Evolutionary conservation across 2,888 invertebrate species (phyloP), one percentile per base, ranked within the genome.

Genomic region (Leptinotarsa rubiginosa): DNA sequence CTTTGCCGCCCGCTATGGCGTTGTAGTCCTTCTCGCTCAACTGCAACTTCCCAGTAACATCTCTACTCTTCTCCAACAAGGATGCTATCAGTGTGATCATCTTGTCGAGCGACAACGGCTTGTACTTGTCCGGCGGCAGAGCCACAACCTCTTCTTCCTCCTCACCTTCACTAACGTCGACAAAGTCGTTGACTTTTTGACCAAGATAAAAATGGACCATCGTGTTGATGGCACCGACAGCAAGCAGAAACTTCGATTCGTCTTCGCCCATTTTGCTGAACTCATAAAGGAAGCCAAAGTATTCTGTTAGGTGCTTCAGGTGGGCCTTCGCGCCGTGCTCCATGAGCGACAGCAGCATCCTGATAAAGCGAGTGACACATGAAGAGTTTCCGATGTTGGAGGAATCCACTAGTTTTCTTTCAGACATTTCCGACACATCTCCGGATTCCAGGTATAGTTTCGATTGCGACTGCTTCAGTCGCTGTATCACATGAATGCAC

Each of bases 191-290:
- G 0, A 91, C 89, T 82, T 93, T 96, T 83, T 96, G 95, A 20
- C 96, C 96, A 71, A 98, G 90, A 89, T 97, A 98, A 88, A 97
- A 98, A 86, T 95, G 94, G 65, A 97, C 94, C 92, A 97, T 95
- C 72, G 93, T 94, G 74, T 95, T 93, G 78, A 98, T 97, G 50
- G 97, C 95, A 84, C 96, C 95, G 73, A 95, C 93, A 41, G 95
- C 92, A 78, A 97, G 90, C 83, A 98, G 89, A 88, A 97, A 98
- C 86, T 93, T 92, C 47, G 95, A 94, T 86, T 98, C 97, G 83
- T 96, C 96, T 78, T 97, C 97, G 0, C 97, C 97, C 95, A 97
- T 96, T 86, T 97, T 95, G 81, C 97, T 96, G 88, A 97, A 97
- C 87, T 98, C 97, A 86, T 96, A 94, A 77, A 98, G 89, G 82